Evolutionary conservation across 2,797 vertebrate genomes (phyloP).

Genomic region (Propithecus deckenii): DNA sequence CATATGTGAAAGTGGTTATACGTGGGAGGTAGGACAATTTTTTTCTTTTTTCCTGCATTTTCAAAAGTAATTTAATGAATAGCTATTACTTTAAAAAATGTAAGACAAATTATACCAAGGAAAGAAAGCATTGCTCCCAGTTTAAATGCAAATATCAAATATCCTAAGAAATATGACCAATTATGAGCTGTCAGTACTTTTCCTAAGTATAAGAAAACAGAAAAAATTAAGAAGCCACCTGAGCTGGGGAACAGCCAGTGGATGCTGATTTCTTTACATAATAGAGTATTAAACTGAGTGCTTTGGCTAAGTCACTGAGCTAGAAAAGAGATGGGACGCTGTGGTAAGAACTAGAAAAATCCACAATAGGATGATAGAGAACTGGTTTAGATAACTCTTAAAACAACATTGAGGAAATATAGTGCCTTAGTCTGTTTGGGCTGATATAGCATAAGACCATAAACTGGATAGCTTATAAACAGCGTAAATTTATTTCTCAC

Average conservation of each 20-base stretch:
- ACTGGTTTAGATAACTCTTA: neutral
- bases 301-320: neutral
- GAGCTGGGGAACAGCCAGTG: neutral
- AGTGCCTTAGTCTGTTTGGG: neutral
- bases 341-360: neutral
- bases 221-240: neutral
- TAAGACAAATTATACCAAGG: constrained; percentile 52
- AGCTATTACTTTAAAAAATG: constrained; percentile 49
- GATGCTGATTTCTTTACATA: neutral
- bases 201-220: neutral
- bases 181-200: constrained; percentile 9
- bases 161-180: constrained; percentile 25
- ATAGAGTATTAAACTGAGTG: neutral
- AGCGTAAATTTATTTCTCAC: neutral
- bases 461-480: neutral
- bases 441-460: neutral
- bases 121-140: constrained; percentile 38
- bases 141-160: constrained; percentile 59
- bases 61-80: constrained; percentile 55
- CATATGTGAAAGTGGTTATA: neutral
- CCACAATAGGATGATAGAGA: neutral
- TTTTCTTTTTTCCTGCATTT: constrained; percentile 41
- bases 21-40: neutral
- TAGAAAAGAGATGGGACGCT: neutral
- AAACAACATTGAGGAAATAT: neutral